Percentiles rank a stretch among this genome's conserved stretches.
Conservation (phyloP, 1,140 invertebrate species). For the Leptinotarsa defecta region DNA sequence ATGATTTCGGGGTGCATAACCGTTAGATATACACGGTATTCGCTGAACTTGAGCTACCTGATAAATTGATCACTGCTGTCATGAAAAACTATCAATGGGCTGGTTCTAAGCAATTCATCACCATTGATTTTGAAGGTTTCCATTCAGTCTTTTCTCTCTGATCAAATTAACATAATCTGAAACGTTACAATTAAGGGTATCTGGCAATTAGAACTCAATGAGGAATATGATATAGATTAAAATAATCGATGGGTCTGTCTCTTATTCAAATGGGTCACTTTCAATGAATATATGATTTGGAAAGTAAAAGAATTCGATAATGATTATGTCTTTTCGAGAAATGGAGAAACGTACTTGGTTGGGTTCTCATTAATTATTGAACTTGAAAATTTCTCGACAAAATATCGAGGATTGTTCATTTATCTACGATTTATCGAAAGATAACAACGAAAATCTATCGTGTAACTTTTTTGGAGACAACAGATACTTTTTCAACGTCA, state of each 20-base stretch:
- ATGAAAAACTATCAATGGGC: not conserved
- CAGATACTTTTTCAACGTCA: no score
- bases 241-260: slow-evolving; percentile 12
- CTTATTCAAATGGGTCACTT: not conserved
- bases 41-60: not conserved
- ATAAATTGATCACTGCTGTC: slow-evolving; percentile 3
- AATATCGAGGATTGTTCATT: no score
- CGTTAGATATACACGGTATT: no score
- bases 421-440: no score
- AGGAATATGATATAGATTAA: slow-evolving; percentile 14
- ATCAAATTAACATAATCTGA: slow-evolving; percentile 6
- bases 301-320: not conserved
- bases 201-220: slow-evolving; percentile 15
- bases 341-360: not conserved
- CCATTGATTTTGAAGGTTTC: not conserved
- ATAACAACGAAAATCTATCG: no score
- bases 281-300: not conserved
- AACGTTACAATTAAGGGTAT: slow-evolving; percentile 19
- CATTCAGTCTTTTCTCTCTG: not conserved
- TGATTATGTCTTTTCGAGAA: not conserved
- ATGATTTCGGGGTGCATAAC: no score
- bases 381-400: not conserved
- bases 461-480: no score
- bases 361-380: not conserved
- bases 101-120: not conserved